These are phyloP conservation scores for Bubalus kerabau DNA, from an alignment of 2,113 vertebrate species.

Conservation along the genomic window DNA sequence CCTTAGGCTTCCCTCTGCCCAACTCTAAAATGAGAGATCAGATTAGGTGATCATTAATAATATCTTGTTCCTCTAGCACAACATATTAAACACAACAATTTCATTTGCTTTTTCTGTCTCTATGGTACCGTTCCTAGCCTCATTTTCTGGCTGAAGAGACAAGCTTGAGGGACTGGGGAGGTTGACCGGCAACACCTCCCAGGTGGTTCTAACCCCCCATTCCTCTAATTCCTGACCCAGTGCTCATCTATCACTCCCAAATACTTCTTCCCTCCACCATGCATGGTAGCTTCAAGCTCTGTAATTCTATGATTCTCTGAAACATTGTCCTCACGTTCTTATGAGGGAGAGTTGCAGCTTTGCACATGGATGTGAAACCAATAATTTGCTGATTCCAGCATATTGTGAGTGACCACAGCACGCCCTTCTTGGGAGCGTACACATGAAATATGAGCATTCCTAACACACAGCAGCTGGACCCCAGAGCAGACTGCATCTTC, in stretches of 20 bases:
- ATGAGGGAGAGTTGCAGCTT: conserved; percentile 20
- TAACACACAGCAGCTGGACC: conserved; percentile 73
- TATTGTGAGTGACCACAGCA: neutral
- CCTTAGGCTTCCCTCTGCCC: neutral
- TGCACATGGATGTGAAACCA: neutral
- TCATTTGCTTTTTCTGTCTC: fast-evolving
- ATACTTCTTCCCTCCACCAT: fast-evolving
- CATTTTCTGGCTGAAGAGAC: neutral
- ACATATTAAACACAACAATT: fast-evolving
- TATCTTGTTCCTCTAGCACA: neutral
- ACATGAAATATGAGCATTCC: conserved; percentile 67
- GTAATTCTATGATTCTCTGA: neutral
- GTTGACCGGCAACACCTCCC: fast-evolving
- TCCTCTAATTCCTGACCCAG: no score
- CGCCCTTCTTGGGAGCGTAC: conserved; percentile 10
- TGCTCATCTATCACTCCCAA: fast-evolving
- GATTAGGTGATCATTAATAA: neutral
- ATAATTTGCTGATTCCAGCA: conserved; percentile 4
- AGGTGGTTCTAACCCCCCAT: neutral
- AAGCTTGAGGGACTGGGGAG: neutral
- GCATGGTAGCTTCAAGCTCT: neutral
- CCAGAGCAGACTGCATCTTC: conserved; percentile 59
- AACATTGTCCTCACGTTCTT: neutral
- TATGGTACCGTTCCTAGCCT: no score
- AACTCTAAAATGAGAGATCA: neutral